Conservation (phyloP, 1,140 invertebrate species). For the Drosophila ananassae region DNA sequence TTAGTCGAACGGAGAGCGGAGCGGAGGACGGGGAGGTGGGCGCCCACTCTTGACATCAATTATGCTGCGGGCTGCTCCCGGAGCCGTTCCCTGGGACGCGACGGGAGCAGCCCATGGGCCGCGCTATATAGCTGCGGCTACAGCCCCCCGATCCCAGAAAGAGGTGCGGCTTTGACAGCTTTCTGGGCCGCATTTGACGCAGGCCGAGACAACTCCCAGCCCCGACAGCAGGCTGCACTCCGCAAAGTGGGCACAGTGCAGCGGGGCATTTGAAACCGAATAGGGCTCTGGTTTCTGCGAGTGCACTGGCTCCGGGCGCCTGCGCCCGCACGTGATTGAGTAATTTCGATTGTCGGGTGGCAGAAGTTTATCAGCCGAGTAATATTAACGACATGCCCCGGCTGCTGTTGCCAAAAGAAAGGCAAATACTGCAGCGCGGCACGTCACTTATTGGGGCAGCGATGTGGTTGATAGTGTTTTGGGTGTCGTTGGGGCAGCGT, state of each 20-base stretch:
- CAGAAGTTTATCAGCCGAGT: slow-evolving; percentile 82
- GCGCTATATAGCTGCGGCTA: slow-evolving; percentile 1
- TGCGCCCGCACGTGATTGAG: slow-evolving; percentile 65
- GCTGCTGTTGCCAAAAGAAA: slow-evolving; percentile 73
- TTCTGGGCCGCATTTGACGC: slow-evolving; percentile 68
- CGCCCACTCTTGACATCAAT: slow-evolving; percentile 75
- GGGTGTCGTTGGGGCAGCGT: slow-evolving; percentile 57
- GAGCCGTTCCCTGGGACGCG: slow-evolving; percentile 29
- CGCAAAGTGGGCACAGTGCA: no score
- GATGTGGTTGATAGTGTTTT: slow-evolving; percentile 34
- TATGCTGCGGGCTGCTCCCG: slow-evolving; percentile 73
- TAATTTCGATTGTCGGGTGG: slow-evolving; percentile 82
- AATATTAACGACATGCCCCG: slow-evolving; percentile 78
- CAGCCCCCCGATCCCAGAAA: slow-evolving; percentile 20
- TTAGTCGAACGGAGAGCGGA: slow-evolving; percentile 49
- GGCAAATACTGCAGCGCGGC: slow-evolving; percentile 75
- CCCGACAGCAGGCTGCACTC: not conserved
- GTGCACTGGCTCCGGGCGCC: slow-evolving; percentile 23
- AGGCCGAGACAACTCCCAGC: slow-evolving; percentile 38
- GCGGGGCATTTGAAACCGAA: not conserved
- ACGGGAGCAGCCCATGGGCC: slow-evolving; percentile 21
- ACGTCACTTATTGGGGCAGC: slow-evolving; percentile 77
- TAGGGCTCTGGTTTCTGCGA: slow-evolving; percentile 6
- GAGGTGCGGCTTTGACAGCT: slow-evolving; percentile 69
- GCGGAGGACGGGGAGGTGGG: slow-evolving; percentile 46